These are phyloP conservation scores for Hylaeus anthracinus DNA, from an alignment of 1,140 invertebrate genomes.

Conservation along the genomic window DNA sequence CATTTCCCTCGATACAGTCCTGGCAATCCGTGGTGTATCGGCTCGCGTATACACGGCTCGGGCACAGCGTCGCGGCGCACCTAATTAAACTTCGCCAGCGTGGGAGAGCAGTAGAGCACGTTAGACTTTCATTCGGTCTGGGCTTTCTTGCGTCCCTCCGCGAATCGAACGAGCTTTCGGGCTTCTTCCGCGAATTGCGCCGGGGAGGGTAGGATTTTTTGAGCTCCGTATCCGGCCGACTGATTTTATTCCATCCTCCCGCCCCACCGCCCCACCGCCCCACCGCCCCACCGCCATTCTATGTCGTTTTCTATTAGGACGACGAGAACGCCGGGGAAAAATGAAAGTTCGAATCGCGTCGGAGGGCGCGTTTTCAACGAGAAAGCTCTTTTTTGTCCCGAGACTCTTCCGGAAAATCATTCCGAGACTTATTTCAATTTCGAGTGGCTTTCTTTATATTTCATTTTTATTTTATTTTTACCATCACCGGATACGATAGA, in stretches of 20 bases:
- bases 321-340: slow-evolving; percentile 21
- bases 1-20: slow-evolving; percentile 33
- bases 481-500: too few species aligned
- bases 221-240: slow-evolving; percentile 20
- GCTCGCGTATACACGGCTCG: slow-evolving; percentile 30
- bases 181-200: slow-evolving; percentile 29
- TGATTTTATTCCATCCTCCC: slow-evolving; percentile 27
- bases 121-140: slow-evolving; percentile 49
- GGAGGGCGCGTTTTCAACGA: not conserved
- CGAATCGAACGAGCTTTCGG: slow-evolving; percentile 19
- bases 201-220: slow-evolving; percentile 26
- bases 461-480: too few species aligned
- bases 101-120: slow-evolving; percentile 51
- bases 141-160: slow-evolving; percentile 12
- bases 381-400: not conserved
- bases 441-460: too few species aligned
- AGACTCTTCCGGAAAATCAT: not conserved
- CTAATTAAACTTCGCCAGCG: slow-evolving; percentile 71
- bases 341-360: slow-evolving; percentile 30
- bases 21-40: slow-evolving; percentile 28
- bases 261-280: too few species aligned
- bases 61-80: slow-evolving; percentile 38
- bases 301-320: slow-evolving; percentile 23
- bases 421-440: not conserved
- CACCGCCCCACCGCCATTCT: not conserved